A percentile compares a stretch with the other conserved stretches of the same genome.
Conservation (phyloP, 1,140 invertebrate species). For the Philopotamus ludificatus region DNA sequence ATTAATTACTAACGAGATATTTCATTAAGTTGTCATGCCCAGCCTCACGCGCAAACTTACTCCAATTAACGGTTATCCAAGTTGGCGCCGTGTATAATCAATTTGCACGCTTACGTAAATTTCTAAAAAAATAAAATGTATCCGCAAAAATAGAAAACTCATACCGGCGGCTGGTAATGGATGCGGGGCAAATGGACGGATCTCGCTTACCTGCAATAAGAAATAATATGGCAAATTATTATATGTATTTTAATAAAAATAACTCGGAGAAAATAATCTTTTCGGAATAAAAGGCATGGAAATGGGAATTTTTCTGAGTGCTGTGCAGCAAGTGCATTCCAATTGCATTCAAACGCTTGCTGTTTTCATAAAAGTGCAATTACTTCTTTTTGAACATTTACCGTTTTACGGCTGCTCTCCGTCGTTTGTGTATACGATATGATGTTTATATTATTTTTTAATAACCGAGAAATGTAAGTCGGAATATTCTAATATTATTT, state of each 20-base stretch:
- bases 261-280: too few relatives aligned
- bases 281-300: too few relatives aligned
- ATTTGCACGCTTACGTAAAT: not conserved
- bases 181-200: not conserved
- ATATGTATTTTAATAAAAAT: too few relatives aligned
- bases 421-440: too few relatives aligned
- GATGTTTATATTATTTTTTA: too few relatives aligned
- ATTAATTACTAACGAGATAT: conserved; percentile 18
- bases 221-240: too few relatives aligned
- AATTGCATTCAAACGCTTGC: not conserved
- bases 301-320: too few relatives aligned
- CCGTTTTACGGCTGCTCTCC: too few relatives aligned
- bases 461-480: too few relatives aligned
- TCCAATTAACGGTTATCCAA: conserved; percentile 17
- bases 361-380: conserved; percentile 6
- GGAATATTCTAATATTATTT: too few relatives aligned
- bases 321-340: not conserved
- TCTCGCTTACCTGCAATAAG: too few relatives aligned
- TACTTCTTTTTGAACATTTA: not conserved
- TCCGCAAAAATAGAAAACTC: not conserved
- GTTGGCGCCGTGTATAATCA: not conserved
- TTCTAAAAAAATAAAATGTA: not conserved
- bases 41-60: not conserved
- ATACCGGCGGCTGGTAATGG: not conserved
- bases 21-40: conserved; percentile 21